Percentiles rank a stretch among this genome's conserved stretches.
Evolutionary conservation across 2,797 vertebrate species (phyloP).

Genomic region (Sebastes paucispinis): DNA sequence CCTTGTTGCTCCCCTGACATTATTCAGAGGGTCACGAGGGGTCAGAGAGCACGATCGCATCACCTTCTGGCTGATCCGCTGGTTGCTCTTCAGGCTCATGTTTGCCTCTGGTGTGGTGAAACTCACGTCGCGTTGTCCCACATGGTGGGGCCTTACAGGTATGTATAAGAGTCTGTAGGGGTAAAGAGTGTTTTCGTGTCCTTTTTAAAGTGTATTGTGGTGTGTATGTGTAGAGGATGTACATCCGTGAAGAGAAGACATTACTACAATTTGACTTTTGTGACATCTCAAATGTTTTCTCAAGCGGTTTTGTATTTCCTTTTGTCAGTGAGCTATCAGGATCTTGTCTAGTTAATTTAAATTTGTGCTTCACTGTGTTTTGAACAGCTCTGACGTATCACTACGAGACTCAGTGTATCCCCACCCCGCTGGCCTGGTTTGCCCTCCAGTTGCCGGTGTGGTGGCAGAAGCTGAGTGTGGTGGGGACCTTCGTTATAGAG

Average conservation of each 20-base stretch:
- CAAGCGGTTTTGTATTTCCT: neutral
- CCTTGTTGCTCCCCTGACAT: constrained; percentile 87
- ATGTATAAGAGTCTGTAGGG: neutral
- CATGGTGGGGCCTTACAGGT: constrained; percentile 98
- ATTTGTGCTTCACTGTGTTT: neutral
- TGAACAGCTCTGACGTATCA: constrained; percentile 81
- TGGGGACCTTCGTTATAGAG: constrained; percentile 89
- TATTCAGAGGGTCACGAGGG: constrained; percentile 59
- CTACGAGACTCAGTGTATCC: constrained; percentile 96
- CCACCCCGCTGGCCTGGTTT: constrained; percentile 89
- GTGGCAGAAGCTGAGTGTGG: constrained; percentile 92
- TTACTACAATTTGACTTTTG: neutral
- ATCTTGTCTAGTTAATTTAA: neutral
- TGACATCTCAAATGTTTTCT: neutral
- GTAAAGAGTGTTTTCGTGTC: accelerated
- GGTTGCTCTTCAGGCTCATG: constrained; percentile 97
- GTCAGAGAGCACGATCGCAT: constrained; percentile 81
- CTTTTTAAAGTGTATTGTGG: neutral
- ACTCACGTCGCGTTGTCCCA: constrained; percentile 93
- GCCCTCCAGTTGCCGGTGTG: constrained; percentile 93
- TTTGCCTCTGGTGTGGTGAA: constrained; percentile 96
- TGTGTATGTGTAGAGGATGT: neutral
- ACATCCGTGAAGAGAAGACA: neutral
- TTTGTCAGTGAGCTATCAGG: neutral
- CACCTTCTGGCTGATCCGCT: constrained; percentile 92